phyloP scores from a whole-genome alignment of 2,113 vertebrate species.

The Strix uralensis region DNA sequence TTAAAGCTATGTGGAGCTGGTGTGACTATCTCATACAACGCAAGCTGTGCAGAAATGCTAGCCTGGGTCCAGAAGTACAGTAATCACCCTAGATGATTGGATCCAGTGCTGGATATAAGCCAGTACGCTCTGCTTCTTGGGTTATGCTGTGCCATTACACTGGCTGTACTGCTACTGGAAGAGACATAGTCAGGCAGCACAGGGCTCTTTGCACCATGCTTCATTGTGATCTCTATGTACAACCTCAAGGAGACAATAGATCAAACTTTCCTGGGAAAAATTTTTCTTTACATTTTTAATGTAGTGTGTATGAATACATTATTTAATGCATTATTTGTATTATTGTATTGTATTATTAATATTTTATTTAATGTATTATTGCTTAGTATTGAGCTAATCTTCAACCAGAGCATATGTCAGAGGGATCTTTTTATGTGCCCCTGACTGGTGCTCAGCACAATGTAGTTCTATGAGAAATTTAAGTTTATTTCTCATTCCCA shows the following conservation, averaged over 20 bases:
- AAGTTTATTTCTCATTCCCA: not conserved
- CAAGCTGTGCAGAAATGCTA: not conserved
- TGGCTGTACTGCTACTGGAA: not conserved
- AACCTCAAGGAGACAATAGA: not conserved
- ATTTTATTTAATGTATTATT: not conserved
- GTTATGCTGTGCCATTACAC: not conserved
- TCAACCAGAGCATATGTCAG: not conserved
- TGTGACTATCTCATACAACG: not conserved
- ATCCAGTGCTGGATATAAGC: not conserved
- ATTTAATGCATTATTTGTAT: not conserved
- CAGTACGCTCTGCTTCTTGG: not conserved
- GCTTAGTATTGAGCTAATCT: not conserved
- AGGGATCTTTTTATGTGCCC: not conserved
- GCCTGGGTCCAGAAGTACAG: not conserved
- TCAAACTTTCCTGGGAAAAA: not conserved
- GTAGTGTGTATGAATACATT: not conserved
- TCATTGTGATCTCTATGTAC: rapidly evolving
- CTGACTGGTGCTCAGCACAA: not conserved
- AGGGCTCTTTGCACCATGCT: not conserved
- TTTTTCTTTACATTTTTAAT: not conserved
- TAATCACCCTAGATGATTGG: not conserved
- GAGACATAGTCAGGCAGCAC: not conserved
- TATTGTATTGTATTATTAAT: not conserved
- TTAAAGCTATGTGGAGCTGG: not conserved
- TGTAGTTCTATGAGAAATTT: not conserved